Percentiles rank a stretch among this genome's conserved stretches.
phyloP scores from a whole-genome alignment of 2,888 invertebrate genomes.

The Sarcophaga rosellei region DNA sequence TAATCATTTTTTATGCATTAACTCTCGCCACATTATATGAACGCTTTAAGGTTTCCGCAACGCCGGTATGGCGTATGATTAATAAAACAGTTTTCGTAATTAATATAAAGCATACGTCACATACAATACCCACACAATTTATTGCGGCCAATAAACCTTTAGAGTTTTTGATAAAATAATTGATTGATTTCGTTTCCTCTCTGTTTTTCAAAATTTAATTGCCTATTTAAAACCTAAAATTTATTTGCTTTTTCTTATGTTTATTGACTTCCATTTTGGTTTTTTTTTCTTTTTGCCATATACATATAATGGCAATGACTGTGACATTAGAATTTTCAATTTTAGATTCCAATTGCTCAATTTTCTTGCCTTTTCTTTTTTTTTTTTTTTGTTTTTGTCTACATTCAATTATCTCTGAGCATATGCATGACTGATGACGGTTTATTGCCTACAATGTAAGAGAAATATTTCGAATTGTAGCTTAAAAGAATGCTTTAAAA shows the following conservation, averaged over 20 bases:
- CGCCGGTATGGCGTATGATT: not conserved
- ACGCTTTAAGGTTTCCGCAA: not conserved
- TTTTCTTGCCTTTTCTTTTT: slow-evolving; percentile 3
- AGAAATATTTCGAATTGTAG: not conserved
- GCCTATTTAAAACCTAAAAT: not conserved
- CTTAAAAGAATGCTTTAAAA: not conserved
- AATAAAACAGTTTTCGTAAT: not conserved
- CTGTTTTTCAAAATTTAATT: not conserved
- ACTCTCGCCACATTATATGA: not conserved
- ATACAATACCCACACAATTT: not conserved
- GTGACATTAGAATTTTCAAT: slow-evolving; percentile 26
- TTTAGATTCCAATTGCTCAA: not conserved
- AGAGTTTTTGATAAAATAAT: not conserved
- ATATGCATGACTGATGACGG: not conserved
- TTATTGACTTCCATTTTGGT: too few species aligned
- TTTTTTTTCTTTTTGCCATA: not conserved
- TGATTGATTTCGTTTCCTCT: not conserved
- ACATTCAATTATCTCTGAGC: slow-evolving; percentile 24
- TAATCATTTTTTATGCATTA: too few species aligned
- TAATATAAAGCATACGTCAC: not conserved
- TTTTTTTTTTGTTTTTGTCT: not conserved
- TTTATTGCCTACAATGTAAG: not conserved
- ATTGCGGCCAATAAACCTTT: too few species aligned
- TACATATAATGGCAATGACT: slow-evolving; percentile 18
- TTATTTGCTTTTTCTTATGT: not conserved